A percentile compares a stretch with the other conserved stretches of the same genome.
phyloP scores from a whole-genome alignment of 2,888 invertebrate genomes.

The Minunthozetes semirufus region DNA sequence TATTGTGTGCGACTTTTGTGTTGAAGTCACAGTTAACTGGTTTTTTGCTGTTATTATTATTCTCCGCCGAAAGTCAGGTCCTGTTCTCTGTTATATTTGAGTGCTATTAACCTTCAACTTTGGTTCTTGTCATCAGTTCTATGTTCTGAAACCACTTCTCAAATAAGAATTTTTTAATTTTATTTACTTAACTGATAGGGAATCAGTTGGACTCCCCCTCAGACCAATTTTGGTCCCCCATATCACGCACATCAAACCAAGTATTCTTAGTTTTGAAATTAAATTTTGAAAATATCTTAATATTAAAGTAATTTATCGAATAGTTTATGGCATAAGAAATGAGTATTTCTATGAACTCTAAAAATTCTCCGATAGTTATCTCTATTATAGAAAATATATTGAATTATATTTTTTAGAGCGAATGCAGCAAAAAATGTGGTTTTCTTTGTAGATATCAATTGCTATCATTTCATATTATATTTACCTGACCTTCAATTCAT shows the following conservation, averaged over 20 bases:
- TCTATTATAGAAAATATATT: neutral
- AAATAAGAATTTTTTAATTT: neutral
- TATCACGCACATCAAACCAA: neutral
- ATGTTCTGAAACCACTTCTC: neutral
- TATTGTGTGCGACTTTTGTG: neutral
- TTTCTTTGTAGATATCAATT: neutral
- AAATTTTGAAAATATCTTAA: too few species aligned
- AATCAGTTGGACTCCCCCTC: neutral
- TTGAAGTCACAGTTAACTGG: constrained; percentile 7
- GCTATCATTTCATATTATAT: neutral
- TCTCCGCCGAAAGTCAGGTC: neutral
- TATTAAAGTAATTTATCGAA: neutral
- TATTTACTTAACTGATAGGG: constrained; percentile 8
- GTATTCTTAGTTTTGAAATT: neutral
- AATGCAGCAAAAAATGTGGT: neutral
- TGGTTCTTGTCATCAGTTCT: constrained; percentile 12
- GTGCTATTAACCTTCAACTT: constrained; percentile 9
- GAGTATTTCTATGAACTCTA: neutral
- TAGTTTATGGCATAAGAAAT: neutral
- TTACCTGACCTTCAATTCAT: neutral
- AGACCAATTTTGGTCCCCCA: neutral
- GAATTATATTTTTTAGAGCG: neutral
- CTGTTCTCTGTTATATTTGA: neutral
- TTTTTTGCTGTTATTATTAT: neutral
- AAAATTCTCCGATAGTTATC: neutral